Percentiles rank a stretch among this genome's conserved stretches.
Evolutionary conservation across 2,113 vertebrate genomes (phyloP).

Genomic region (Ictalurus furcatus): DNA sequence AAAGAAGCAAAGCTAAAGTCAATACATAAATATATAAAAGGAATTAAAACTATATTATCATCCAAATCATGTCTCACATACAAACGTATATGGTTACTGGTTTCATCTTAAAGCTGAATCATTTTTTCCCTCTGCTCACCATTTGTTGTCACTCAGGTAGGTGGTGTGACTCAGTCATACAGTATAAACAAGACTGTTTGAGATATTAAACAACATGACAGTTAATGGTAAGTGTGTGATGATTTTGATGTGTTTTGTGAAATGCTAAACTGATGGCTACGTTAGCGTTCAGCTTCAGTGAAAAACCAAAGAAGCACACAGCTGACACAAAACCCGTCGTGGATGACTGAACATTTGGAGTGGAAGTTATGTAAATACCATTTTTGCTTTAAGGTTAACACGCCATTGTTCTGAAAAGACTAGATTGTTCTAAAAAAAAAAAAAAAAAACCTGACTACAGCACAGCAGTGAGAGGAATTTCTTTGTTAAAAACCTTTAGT

Average conservation of each 20-base stretch:
- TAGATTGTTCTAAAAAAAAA: neutral
- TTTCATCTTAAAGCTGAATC: too few species aligned
- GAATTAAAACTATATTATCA: neutral
- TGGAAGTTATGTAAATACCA: conserved; percentile 28
- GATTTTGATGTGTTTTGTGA: neutral
- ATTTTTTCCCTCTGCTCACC: too few species aligned
- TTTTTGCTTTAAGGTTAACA: neutral
- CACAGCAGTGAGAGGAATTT: too few species aligned
- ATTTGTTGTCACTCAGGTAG: too few species aligned
- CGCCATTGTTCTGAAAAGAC: neutral
- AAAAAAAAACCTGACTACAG: neutral
- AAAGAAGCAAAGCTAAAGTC: neutral
- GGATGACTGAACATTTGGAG: neutral
- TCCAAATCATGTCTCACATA: neutral
- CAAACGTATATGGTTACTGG: neutral
- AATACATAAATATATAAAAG: neutral
- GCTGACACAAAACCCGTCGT: neutral
- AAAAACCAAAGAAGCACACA: conserved; percentile 21
- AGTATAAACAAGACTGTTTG: neutral
- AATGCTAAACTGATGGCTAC: conserved; percentile 7
- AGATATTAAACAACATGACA: neutral
- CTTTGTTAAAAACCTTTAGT: neutral
- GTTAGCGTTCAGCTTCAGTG: conserved; percentile 1
- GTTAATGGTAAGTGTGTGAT: neutral
- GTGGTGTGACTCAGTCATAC: neutral